Conservation (phyloP, 1,140 invertebrate genomes). For the Hyles vespertilio region DNA sequence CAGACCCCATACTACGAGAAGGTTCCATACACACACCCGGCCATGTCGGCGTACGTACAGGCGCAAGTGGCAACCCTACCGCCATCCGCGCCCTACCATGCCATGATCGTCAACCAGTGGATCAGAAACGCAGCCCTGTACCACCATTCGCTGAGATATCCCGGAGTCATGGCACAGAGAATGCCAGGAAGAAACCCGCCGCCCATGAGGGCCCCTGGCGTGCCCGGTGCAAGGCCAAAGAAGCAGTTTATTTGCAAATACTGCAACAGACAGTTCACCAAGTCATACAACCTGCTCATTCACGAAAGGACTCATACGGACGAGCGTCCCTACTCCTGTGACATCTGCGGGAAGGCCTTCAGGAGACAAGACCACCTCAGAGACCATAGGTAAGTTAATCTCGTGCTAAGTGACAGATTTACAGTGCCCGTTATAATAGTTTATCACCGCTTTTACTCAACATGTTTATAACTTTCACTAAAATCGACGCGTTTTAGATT, state of each 20-base stretch:
- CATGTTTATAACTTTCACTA: too few species aligned
- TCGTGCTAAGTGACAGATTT: slow-evolving; percentile 18
- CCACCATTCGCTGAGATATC: slow-evolving; percentile 75
- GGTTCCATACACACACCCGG: slow-evolving; percentile 45
- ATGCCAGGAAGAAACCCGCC: slow-evolving; percentile 70
- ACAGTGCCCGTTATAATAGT: slow-evolving; percentile 16
- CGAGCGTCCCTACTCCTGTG: slow-evolving; percentile 95
- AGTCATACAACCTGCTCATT: slow-evolving; percentile 96
- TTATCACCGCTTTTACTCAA: too few species aligned
- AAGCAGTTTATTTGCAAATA: slow-evolving; percentile 98
- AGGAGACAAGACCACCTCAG: slow-evolving; percentile 94
- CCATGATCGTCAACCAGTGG: slow-evolving; percentile 83
- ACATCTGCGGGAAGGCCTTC: slow-evolving; percentile 97
- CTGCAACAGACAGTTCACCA: slow-evolving; percentile 96
- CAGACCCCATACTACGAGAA: slow-evolving; percentile 60
- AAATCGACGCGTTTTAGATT: background rate
- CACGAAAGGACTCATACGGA: slow-evolving; percentile 97
- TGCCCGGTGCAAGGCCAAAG: slow-evolving; percentile 83
- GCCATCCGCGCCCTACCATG: slow-evolving; percentile 64
- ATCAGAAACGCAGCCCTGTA: slow-evolving; percentile 82
- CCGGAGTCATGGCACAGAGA: slow-evolving; percentile 64
- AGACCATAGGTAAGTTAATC: slow-evolving; percentile 85
- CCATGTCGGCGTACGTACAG: slow-evolving; percentile 65
- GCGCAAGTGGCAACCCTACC: slow-evolving; percentile 62
- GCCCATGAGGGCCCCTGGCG: slow-evolving; percentile 75